phyloP scores from a whole-genome alignment of 2,888 invertebrate genomes.

The Limnephilus auricula region DNA sequence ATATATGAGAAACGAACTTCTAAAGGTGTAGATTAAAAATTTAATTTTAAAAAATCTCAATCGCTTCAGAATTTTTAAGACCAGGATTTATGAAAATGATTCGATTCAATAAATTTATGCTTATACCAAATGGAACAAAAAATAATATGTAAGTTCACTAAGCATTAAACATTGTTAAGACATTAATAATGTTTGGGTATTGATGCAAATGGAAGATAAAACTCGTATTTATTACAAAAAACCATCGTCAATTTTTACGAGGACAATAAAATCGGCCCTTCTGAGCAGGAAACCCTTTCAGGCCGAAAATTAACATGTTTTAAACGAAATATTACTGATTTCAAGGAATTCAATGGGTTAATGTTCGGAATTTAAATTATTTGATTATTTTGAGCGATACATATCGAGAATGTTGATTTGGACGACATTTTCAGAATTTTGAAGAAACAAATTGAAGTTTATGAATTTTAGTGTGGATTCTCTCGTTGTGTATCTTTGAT shows the following conservation, averaged over 20 bases:
- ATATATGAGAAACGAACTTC: too few species aligned
- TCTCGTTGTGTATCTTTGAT: neutral
- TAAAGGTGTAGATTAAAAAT: too few species aligned
- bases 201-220: slow-evolving; percentile 33
- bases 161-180: slow-evolving; percentile 19
- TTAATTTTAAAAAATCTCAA: too few species aligned
- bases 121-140: neutral
- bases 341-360: slow-evolving; percentile 15
- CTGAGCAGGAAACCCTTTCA: slow-evolving; percentile 51
- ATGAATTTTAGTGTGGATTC: neutral
- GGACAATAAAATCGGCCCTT: slow-evolving; percentile 61
- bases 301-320: slow-evolving; percentile 56
- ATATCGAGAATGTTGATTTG: neutral
- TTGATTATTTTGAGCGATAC: slow-evolving; percentile 21
- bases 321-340: slow-evolving; percentile 45
- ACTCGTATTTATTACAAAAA: slow-evolving; percentile 23
- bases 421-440: slow-evolving; percentile 17
- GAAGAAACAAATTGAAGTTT: neutral
- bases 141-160: neutral
- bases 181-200: slow-evolving; percentile 21
- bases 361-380: slow-evolving; percentile 34
- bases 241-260: slow-evolving; percentile 60
- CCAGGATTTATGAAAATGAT: neutral
- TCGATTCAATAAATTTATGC: neutral
- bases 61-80: neutral